A percentile compares a stretch with the other conserved stretches of the same genome.
phyloP scores from a whole-genome alignment of 2,113 vertebrate species.

The Hemibagrus wyckioides region DNA sequence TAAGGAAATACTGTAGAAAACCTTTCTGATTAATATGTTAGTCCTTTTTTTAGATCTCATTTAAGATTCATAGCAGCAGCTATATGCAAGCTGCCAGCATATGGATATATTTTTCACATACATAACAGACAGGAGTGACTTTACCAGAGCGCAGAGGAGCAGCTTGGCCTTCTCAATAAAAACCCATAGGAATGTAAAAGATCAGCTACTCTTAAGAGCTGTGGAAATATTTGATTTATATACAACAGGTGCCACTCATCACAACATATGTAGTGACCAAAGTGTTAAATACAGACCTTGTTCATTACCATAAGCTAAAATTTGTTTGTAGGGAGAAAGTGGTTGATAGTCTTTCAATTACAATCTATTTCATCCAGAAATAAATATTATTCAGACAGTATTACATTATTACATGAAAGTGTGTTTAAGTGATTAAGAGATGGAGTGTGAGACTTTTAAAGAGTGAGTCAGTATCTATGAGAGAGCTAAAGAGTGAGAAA shows the following conservation, averaged over 20 bases:
- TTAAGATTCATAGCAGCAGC: not conserved
- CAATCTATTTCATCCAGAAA: not conserved
- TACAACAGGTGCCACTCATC: slow-evolving; percentile 45
- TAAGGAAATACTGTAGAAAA: not conserved
- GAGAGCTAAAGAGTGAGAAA: slow-evolving; percentile 36
- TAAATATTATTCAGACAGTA: not conserved
- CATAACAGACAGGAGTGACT: slow-evolving; percentile 28
- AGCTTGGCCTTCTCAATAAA: slow-evolving; percentile 30
- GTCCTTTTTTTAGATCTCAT: not conserved
- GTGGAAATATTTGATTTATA: slow-evolving; percentile 53
- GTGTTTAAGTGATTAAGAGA: slow-evolving; percentile 47
- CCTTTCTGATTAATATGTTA: not conserved
- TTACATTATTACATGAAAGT: not conserved
- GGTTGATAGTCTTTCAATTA: not conserved
- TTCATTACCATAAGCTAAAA: not conserved
- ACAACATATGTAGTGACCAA: not conserved
- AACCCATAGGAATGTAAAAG: slow-evolving; percentile 40
- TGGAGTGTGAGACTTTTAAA: slow-evolving; percentile 41
- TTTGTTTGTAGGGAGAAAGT: slow-evolving; percentile 22
- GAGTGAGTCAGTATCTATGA: slow-evolving; percentile 15
- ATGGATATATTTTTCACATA: slow-evolving; percentile 32
- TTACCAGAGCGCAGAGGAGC: slow-evolving; percentile 22
- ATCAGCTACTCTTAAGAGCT: slow-evolving; percentile 43
- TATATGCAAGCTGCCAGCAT: not conserved
- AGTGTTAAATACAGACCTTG: not conserved